Evolutionary conservation across 2,888 invertebrate species (phyloP), one percentile per base, ranked within the genome.

Genomic region (Dynastes hyllus): DNA sequence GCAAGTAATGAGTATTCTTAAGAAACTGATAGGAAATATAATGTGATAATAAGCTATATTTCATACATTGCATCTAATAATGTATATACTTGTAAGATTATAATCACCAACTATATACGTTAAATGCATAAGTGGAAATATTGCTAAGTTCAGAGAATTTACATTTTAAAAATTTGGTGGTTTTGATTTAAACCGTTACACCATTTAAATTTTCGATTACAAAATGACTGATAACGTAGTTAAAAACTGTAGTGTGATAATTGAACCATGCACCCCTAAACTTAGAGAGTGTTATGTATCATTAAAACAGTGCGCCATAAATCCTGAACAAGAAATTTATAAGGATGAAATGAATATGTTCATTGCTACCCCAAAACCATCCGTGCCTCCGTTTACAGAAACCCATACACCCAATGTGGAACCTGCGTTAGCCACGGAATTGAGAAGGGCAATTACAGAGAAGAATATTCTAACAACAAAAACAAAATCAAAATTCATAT

Each of bases 391-490:
- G 22, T 58, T 22, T 27, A 16, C 63, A 5, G 78, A 78, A 65
- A 76, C 93, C 63, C 90, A 90, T 84, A 94, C 94, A 32, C 94
- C 92, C 0, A 90, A 90, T 78, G 84, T 87, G 32, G 88, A 88
- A 80, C 84, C 92, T 8, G 90, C 90, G 80, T 89, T 92, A 67
- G 92, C 92, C 84, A 89, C 90, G 66, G 93, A 93, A 87, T 87
- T 93, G 45, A 91, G 91, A 76, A 90, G 91, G 84, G 91, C 92
- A 53, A 90, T 93, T 80, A 89, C 91, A 83, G 91, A 93, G 84
- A 90, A 92, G 77, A 93, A 93, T 86, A 88, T 93, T 45, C 86
- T 93, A 40, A 93, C 93, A 6, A 91, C 91, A 13, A 91, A 92
- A 84, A 91, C 92, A 0, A 90, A 92, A 78, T 91, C 90, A 85